Evolutionary conservation across 2,888 invertebrate genomes (phyloP), one percentile per base, ranked within the genome.

Genomic region (Achlya flavicornis): DNA sequence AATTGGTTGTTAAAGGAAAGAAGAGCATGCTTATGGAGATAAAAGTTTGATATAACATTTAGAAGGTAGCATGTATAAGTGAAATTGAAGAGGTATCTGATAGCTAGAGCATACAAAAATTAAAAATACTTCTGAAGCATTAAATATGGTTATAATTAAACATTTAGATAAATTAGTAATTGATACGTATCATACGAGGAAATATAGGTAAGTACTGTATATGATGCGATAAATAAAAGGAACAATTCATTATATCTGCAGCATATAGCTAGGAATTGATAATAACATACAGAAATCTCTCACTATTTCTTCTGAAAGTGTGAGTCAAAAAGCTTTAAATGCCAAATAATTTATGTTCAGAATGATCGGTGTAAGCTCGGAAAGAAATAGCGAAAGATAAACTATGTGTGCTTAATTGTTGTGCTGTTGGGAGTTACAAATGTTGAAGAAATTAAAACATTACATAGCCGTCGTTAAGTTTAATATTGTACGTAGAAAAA

Each of bases 31-130:
- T 19, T n/a, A 10, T 19, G n/a, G 62, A 41, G n/a, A 63, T 57
- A 63, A 53, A 48, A 57, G 66, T 66, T 66, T 69, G 65, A 60
- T 60, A 48, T 53, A 19, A 65, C 57, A 48, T 19, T 57, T 64
- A 63, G 68, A 77, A 69, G 78, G 78, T 76, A 80, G 84, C 84
- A 84, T 84, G 85, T 78, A 74, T 69, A 69, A 75, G 72, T 78
- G 76, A 73, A 67, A 66, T 66, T 66, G n/a, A 62, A 66, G 66
- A 57, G n/a, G 58, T 38, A 48, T 48, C 48, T 48, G 48, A 7
- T n/a, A 46, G 10, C 26, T 46, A 46, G 48, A 38, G 38, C 10
- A 26, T 38, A 38, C 1, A 38, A 10, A 8, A 38, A 6, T 16
- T 16, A 14, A 19, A 48, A 16, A 48, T 48, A 48, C 48, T 16